These are phyloP conservation scores for Palaemon carinicauda DNA, from an alignment of 1,140 invertebrate species.

Conservation along the genomic window DNA sequence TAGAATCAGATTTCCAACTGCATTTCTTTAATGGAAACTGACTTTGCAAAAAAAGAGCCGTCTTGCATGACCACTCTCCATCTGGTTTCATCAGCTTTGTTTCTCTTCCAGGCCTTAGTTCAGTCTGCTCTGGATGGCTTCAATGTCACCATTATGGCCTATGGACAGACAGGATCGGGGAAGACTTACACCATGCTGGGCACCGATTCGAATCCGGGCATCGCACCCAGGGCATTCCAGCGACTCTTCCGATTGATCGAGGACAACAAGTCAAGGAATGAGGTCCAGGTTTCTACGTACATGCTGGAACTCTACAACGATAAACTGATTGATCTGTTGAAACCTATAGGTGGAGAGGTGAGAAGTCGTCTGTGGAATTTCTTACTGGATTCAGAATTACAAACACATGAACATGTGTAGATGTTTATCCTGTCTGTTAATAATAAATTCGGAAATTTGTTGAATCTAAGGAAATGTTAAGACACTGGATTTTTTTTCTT, in stretches of 20 bases:
- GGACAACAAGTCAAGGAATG: slow-evolving; percentile 73
- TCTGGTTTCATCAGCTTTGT: neutral
- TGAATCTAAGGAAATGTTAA: no score
- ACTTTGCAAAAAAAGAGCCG: neutral
- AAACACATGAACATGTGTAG: no score
- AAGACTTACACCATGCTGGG: slow-evolving; percentile 95
- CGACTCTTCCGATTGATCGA: slow-evolving; percentile 83
- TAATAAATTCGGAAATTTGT: no score
- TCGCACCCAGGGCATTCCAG: slow-evolving; percentile 84
- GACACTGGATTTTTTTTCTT: neutral
- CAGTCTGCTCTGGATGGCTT: slow-evolving; percentile 71
- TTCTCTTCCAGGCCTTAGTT: slow-evolving; percentile 45
- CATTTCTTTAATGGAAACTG: neutral
- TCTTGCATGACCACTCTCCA: no score
- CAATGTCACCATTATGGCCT: slow-evolving; percentile 91
- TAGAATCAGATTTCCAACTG: neutral
- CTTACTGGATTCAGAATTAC: no score
- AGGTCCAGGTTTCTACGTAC: slow-evolving; percentile 69
- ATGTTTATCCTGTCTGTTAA: no score
- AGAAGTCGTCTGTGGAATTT: no score
- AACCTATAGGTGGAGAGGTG: slow-evolving; percentile 37
- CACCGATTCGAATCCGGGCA: slow-evolving; percentile 68
- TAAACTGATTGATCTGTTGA: slow-evolving; percentile 78
- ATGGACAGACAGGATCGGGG: slow-evolving; percentile 93
- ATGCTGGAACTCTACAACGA: slow-evolving; percentile 71